Evolutionary conservation across 2,113 vertebrate species (phyloP).

Genomic region (Petaurus breviceps): DNA sequence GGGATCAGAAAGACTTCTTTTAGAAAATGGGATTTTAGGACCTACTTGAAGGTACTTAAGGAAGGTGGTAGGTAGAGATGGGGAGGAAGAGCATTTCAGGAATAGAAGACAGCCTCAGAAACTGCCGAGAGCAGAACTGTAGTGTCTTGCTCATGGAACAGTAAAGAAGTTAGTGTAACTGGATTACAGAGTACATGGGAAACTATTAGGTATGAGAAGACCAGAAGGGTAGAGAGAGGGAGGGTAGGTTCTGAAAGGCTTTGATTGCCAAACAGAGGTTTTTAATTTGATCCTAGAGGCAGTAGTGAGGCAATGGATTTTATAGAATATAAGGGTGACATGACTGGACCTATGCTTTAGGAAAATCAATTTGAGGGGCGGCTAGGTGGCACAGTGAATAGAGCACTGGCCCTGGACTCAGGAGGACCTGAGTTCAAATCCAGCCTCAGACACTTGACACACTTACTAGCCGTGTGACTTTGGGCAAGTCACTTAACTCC

Average conservation of each 20-base stretch:
- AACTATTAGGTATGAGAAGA: not conserved
- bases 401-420: too few species aligned
- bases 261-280: not conserved
- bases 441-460: too few species aligned
- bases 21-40: not conserved
- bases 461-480: too few species aligned
- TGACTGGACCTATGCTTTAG: not conserved
- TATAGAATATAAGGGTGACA: not conserved
- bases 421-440: too few species aligned
- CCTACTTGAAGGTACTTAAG: not conserved
- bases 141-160: not conserved
- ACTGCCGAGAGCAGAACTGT: not conserved
- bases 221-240: not conserved
- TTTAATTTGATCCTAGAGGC: not conserved
- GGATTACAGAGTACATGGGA: not conserved
- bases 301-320: not conserved
- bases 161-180: not conserved
- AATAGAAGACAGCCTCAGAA: not conserved
- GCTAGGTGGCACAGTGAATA: too few species aligned
- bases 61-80: not conserved
- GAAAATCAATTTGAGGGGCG: not conserved
- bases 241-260: not conserved
- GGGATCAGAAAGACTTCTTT: not conserved
- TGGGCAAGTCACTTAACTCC: too few species aligned
- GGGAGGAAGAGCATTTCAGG: not conserved